Conservation (phyloP, 1,140 invertebrate genomes). For the Schlechtendalia chinensis region DNA sequence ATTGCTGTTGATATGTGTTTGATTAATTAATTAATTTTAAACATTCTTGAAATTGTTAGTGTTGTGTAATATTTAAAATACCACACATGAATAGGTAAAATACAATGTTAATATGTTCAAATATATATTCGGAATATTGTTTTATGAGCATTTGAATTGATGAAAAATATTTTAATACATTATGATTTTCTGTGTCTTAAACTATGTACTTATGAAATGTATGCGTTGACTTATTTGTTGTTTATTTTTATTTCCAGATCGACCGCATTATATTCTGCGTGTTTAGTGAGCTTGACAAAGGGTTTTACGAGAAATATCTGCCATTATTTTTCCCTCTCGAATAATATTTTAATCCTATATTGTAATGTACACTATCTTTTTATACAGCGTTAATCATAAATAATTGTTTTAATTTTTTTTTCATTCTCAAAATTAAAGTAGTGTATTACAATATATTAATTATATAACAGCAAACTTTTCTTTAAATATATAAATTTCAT, state of each 20-base stretch:
- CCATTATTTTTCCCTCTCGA: conserved; percentile 69
- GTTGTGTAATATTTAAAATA: no score
- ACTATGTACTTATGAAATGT: no score
- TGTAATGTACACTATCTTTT: neutral
- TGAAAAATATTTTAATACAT: no score
- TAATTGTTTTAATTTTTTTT: conserved; percentile 28
- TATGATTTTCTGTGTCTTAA: no score
- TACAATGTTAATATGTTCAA: no score
- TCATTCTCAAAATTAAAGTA: conserved; percentile 6
- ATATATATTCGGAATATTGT: no score
- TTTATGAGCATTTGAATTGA: no score
- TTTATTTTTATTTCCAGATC: conserved; percentile 58
- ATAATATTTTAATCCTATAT: conserved; percentile 44
- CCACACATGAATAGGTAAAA: no score
- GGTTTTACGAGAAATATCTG: conserved; percentile 71
- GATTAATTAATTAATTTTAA: no score
- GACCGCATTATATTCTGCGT: conserved; percentile 80
- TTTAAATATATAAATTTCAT: neutral
- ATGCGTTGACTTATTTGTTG: conserved; percentile 15
- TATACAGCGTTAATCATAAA: conserved; percentile 2
- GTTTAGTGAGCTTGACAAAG: conserved; percentile 70
- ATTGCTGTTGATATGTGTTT: no score
- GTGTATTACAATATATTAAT: neutral
- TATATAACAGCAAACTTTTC: neutral
- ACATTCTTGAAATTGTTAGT: no score